phyloP scores from a whole-genome alignment of 2,113 vertebrate genomes.

The Campylomormyrus tamandua region DNA sequence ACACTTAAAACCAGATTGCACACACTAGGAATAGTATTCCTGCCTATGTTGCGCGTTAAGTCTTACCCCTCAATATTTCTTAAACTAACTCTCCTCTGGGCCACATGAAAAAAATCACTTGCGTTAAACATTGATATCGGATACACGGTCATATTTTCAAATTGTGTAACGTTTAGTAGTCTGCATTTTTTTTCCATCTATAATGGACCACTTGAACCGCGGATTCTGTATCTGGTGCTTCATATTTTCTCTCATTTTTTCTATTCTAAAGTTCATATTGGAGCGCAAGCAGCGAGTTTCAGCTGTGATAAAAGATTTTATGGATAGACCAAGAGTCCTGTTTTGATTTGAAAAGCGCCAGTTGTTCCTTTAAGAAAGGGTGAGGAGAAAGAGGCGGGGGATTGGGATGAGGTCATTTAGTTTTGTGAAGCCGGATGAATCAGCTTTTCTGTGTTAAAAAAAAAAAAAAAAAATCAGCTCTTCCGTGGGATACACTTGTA shows the following conservation, averaged over 20 bases:
- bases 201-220: not conserved
- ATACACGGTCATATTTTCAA: not conserved
- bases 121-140: not conserved
- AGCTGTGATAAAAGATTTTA: not conserved
- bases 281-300: not conserved
- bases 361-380: conserved; percentile 36
- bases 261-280: not conserved
- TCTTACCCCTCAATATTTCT: not conserved
- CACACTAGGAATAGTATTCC: not conserved
- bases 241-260: not conserved
- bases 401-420: conserved; percentile 50
- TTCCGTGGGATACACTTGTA: conserved; percentile 33
- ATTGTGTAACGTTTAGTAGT: not conserved
- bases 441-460: conserved; percentile 49
- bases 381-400: conserved; percentile 5
- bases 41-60: not conserved
- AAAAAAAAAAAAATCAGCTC: conserved; percentile 45
- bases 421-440: conserved; percentile 52
- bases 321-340: conserved; percentile 38
- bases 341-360: conserved; percentile 55
- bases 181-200: not conserved
- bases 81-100: not conserved
- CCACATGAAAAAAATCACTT: not conserved
- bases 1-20: not conserved
- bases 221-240: not conserved